Evolutionary conservation across 1,140 invertebrate species (phyloP).

Genomic region (Drosophila athabasca): DNA sequence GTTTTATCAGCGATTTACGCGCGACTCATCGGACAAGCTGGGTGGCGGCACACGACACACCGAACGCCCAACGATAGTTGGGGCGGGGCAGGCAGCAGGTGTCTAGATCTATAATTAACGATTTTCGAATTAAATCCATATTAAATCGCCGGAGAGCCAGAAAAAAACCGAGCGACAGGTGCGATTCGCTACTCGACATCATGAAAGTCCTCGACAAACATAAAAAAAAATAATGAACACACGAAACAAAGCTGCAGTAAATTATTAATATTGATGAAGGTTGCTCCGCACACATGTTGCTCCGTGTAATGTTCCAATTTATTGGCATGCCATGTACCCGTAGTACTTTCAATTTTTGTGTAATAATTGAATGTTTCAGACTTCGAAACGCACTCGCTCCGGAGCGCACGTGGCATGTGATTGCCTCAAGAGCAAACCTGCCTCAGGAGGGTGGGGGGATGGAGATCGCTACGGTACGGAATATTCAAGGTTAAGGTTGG

Average conservation of each 20-base stretch:
- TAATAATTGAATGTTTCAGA: slow-evolving; percentile 30
- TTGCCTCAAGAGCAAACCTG: slow-evolving; percentile 30
- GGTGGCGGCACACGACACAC: slow-evolving; percentile 13
- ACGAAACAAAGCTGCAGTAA: slow-evolving; percentile 21
- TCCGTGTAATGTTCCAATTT: slow-evolving; percentile 42
- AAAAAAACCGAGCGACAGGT: slow-evolving; percentile 23
- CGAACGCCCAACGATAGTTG: slow-evolving; percentile 9
- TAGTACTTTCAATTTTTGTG: slow-evolving; percentile 71
- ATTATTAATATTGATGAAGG: slow-evolving; percentile 75
- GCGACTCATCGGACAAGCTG: slow-evolving; percentile 24
- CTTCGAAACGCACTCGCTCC: slow-evolving; percentile 4
- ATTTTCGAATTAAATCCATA: slow-evolving; percentile 19
- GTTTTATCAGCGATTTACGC: slow-evolving; percentile 58
- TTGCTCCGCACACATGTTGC: slow-evolving; percentile 30
- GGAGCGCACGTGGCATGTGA: slow-evolving; percentile 14
- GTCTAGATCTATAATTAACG: slow-evolving; percentile 23
- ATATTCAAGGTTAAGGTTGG: slow-evolving; percentile 20
- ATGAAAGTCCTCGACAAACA: slow-evolving; percentile 36
- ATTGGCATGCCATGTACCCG: slow-evolving; percentile 17
- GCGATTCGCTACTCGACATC: slow-evolving; percentile 33
- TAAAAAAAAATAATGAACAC: slow-evolving; percentile 10
- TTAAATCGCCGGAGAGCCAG: slow-evolving; percentile 22
- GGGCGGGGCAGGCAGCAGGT: neutral
- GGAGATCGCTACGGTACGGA: neutral
- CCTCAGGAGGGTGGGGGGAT: neutral